These are phyloP conservation scores for Ochropacha duplaris DNA, from an alignment of 2,888 invertebrate genomes.

Conservation along the genomic window DNA sequence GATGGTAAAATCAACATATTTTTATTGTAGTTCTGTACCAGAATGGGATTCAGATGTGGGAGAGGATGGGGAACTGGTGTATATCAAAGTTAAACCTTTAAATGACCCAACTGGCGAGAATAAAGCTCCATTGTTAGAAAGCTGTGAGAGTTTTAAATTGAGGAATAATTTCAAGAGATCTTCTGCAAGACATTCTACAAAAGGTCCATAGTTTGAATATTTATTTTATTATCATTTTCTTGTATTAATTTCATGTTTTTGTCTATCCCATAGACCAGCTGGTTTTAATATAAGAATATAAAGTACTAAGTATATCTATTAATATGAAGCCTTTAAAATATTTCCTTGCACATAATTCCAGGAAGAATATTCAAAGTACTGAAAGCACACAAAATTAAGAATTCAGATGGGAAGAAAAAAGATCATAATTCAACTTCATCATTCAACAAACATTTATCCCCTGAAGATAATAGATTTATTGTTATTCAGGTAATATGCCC, in stretches of 20 bases:
- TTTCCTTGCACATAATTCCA: constrained; percentile 20
- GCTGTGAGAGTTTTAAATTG: constrained; percentile 69
- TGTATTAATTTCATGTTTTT: no score
- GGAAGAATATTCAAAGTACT: constrained; percentile 73
- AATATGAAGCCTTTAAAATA: not conserved
- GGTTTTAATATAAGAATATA: no score
- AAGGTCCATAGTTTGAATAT: constrained; percentile 43
- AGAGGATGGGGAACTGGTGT: constrained; percentile 86
- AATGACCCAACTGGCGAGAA: constrained; percentile 30
- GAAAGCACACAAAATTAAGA: constrained; percentile 59
- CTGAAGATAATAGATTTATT: constrained; percentile 48
- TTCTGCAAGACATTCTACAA: constrained; percentile 68
- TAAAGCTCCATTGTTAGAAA: constrained; percentile 64
- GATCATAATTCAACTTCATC: constrained; percentile 16
- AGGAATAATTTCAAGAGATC: constrained; percentile 74
- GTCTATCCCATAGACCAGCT: no score
- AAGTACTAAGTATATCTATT: no score
- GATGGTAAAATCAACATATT: not conserved
- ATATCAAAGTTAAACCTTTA: constrained; percentile 80
- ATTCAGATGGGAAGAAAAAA: constrained; percentile 33
- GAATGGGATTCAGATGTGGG: constrained; percentile 87
- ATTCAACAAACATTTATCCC: constrained; percentile 21
- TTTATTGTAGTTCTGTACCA: constrained; percentile 81
- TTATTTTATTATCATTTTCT: no score
- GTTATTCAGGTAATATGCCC: constrained; percentile 54